Conservation (phyloP, 2,888 invertebrate species). For the Empis livida region DNA sequence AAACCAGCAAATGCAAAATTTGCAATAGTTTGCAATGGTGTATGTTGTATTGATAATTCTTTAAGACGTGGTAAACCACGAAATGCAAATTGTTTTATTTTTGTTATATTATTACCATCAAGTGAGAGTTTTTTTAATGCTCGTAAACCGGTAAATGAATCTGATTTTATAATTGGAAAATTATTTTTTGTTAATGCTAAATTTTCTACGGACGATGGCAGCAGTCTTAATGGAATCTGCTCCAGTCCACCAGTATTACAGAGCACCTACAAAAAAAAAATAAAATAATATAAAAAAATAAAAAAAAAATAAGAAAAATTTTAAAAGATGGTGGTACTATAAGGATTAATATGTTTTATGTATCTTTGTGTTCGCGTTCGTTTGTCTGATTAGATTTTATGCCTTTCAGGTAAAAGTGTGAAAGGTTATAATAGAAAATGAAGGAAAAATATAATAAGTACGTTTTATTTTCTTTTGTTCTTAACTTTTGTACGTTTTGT, state of each 20-base stretch:
- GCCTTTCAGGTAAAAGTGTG: too few species aligned
- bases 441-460: too few species aligned
- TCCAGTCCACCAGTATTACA: conserved; percentile 75
- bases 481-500: too few species aligned
- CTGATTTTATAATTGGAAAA: conserved; percentile 65
- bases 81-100: conserved; percentile 75
- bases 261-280: conserved; percentile 50
- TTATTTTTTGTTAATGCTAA: conserved; percentile 76
- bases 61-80: conserved; percentile 64
- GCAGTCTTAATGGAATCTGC: conserved; percentile 61
- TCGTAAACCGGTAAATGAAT: conserved; percentile 71
- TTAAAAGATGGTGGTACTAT: too few species aligned
- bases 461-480: too few species aligned
- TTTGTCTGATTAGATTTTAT: too few species aligned
- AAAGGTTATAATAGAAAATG: too few species aligned
- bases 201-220: conserved; percentile 70
- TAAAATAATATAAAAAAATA: not conserved
- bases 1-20: conserved; percentile 75
- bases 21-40: conserved; percentile 65
- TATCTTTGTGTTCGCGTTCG: too few species aligned
- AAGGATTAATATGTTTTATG: too few species aligned
- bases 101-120: conserved; percentile 75
- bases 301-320: too few species aligned
- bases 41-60: conserved; percentile 75
- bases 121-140: conserved; percentile 68